These are phyloP conservation scores for Drosophila dunni DNA, from an alignment of 1,140 invertebrate species.

Conservation along the genomic window DNA sequence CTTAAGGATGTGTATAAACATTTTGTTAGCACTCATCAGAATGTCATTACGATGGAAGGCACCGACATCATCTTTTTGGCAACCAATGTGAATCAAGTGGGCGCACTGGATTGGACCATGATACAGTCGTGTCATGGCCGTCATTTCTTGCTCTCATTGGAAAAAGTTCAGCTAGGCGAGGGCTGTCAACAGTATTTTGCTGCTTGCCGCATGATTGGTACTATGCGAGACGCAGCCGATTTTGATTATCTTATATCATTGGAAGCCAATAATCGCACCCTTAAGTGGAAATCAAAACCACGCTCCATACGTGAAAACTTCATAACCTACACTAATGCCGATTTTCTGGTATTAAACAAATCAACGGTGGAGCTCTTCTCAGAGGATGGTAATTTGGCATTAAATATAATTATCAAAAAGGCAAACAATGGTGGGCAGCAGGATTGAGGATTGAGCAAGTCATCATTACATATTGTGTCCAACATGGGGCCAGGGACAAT, in stretches of 20 bases:
- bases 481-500: neutral
- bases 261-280: conserved; percentile 94
- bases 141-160: conserved; percentile 99
- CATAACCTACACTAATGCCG: conserved; percentile 97
- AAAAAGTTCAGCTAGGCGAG: conserved; percentile 99
- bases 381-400: conserved; percentile 99
- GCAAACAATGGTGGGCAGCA: conserved; percentile 3
- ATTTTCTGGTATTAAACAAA: conserved; percentile 99
- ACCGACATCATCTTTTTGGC: conserved; percentile 99
- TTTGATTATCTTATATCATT: conserved; percentile 99
- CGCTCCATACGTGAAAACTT: conserved; percentile 99
- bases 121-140: conserved; percentile 99
- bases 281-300: conserved; percentile 99
- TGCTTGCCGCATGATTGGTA: conserved; percentile 99
- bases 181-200: conserved; percentile 99
- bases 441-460: conserved; percentile 4
- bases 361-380: conserved; percentile 98
- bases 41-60: conserved; percentile 98
- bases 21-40: conserved; percentile 98
- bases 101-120: conserved; percentile 99
- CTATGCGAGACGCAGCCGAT: conserved; percentile 98
- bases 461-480: neutral
- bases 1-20: conserved; percentile 98
- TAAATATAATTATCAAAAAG: conserved; percentile 95
- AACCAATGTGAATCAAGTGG: conserved; percentile 99